Percentiles rank a stretch among this genome's conserved stretches.
These are phyloP conservation scores for Bombycilla garrulus DNA, from an alignment of 2,113 vertebrate genomes.

Conservation along the genomic window DNA sequence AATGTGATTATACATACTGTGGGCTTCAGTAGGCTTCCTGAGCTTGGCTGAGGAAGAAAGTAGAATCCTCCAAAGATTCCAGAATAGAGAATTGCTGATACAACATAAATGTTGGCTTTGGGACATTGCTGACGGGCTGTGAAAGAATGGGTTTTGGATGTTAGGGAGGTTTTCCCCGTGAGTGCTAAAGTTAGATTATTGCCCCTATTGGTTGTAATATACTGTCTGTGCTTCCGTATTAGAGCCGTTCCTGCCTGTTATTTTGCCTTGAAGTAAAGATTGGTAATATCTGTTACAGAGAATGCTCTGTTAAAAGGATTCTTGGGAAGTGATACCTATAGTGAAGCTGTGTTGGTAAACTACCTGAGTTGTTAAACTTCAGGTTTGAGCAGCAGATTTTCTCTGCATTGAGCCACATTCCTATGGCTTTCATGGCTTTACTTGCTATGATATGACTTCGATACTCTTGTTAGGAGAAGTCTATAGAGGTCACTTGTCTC, in stretches of 20 bases:
- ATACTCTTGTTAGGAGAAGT: conserved; percentile 26
- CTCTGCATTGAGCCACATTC: neutral
- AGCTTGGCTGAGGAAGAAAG: conserved; percentile 27
- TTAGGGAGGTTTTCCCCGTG: neutral
- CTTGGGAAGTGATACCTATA: neutral
- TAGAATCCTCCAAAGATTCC: neutral
- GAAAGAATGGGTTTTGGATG: neutral
- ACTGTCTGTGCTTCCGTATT: neutral
- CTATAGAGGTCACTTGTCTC: conserved; percentile 57
- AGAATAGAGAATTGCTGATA: neutral
- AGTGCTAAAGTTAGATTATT: neutral
- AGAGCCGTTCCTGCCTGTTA: neutral
- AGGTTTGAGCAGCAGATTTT: neutral
- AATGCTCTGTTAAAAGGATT: neutral
- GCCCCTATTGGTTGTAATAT: neutral
- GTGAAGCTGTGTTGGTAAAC: neutral
- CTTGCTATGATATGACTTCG: conserved; percentile 19
- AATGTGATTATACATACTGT: neutral
- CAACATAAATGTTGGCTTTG: neutral
- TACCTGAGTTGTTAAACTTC: neutral
- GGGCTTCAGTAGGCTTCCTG: neutral
- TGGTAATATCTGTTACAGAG: neutral
- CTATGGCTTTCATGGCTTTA: conserved; percentile 61
- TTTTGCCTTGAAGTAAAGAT: neutral
- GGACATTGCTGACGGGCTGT: neutral